Percentiles rank a stretch among this genome's conserved stretches.
phyloP scores from a whole-genome alignment of 2,888 invertebrate species.

The Mellilla xanthometata region DNA sequence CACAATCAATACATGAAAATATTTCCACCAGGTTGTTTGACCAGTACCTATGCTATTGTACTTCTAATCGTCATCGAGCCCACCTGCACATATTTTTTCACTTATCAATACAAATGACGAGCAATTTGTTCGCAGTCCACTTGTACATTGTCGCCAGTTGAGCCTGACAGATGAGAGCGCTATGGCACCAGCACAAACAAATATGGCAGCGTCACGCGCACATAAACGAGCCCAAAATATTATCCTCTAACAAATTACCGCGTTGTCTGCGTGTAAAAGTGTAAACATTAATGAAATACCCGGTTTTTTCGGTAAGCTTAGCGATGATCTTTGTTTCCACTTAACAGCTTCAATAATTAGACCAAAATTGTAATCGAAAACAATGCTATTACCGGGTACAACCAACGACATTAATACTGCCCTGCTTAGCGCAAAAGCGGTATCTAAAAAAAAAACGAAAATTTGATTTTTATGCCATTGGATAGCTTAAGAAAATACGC shows the following conservation, averaged over 20 bases:
- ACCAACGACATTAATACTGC: no score
- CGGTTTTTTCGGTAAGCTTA: slow-evolving; percentile 2
- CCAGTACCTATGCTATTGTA: no score
- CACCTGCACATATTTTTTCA: slow-evolving; percentile 38
- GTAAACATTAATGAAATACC: slow-evolving; percentile 48
- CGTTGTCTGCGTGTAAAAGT: slow-evolving; percentile 52
- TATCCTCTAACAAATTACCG: slow-evolving; percentile 74
- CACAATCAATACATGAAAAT: no score
- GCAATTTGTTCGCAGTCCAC: slow-evolving; percentile 67
- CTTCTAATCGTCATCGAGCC: neutral
- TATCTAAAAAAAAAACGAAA: no score
- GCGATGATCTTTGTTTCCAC: slow-evolving; percentile 1
- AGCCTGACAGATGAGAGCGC: slow-evolving; percentile 71
- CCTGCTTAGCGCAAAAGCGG: no score
- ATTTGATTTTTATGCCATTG: no score
- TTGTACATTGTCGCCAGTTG: slow-evolving; percentile 69
- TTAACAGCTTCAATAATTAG: neutral
- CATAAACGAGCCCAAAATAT: slow-evolving; percentile 72
- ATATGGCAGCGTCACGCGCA: slow-evolving; percentile 70
- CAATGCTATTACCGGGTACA: no score
- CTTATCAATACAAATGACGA: slow-evolving; percentile 71
- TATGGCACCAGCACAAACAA: slow-evolving; percentile 60
- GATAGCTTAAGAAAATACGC: no score
- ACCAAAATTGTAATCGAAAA: no score
- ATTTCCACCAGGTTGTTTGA: no score